phyloP scores from a whole-genome alignment of 2,888 invertebrate species.

The Tupiocoris notatus region DNA sequence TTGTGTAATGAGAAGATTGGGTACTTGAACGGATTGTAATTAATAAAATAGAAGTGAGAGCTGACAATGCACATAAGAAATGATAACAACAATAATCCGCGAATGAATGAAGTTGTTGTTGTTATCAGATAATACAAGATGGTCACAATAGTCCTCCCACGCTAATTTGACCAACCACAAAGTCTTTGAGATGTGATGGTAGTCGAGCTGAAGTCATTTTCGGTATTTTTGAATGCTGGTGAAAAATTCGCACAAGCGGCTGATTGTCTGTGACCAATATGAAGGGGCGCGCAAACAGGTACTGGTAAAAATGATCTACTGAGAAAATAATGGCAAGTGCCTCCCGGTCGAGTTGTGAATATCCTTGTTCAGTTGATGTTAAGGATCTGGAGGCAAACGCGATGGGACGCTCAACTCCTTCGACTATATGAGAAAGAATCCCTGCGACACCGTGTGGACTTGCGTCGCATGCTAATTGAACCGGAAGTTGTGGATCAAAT shows the following conservation, averaged over 20 bases:
- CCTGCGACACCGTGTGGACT: constrained; percentile 41
- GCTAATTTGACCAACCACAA: too few relatives aligned
- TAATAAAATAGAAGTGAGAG: too few relatives aligned
- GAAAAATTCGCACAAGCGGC: neutral
- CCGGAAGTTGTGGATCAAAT: constrained; percentile 47
- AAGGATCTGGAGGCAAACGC: constrained; percentile 9
- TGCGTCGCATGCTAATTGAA: constrained; percentile 46
- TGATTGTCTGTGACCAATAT: neutral
- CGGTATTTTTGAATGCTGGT: neutral
- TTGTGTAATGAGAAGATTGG: too few relatives aligned
- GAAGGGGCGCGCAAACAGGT: constrained; percentile 12
- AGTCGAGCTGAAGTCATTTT: neutral
- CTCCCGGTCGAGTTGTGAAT: constrained; percentile 19
- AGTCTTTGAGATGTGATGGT: too few relatives aligned
- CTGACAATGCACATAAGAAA: too few relatives aligned
- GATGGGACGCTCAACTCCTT: constrained; percentile 8
- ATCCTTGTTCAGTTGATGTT: neutral
- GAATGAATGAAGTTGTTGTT: too few relatives aligned
- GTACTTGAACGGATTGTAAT: too few relatives aligned
- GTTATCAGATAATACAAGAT: too few relatives aligned
- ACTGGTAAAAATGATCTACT: neutral
- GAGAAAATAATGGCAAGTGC: constrained; percentile 21
- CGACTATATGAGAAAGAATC: constrained; percentile 4
- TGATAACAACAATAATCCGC: too few relatives aligned
- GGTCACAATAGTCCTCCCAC: too few relatives aligned